Evolutionary conservation across 2,888 invertebrate genomes (phyloP), one percentile per base, ranked within the genome.

Genomic region (Adela reaumurella): DNA sequence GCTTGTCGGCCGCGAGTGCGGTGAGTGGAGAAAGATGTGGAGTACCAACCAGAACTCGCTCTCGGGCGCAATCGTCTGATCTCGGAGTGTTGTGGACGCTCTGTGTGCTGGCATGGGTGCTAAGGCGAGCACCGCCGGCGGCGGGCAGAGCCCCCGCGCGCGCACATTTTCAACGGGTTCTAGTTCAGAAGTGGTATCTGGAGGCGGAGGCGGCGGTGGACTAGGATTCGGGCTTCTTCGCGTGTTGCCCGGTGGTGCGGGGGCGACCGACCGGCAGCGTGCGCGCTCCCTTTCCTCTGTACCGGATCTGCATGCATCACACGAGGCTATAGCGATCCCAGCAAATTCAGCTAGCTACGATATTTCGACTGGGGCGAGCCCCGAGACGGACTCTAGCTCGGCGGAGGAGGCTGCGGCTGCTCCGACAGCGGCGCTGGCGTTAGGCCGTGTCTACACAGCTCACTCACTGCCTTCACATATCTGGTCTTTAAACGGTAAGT

Each of bases 381-480:
- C 78, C 48, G 89, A 83, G 69, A 87, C 83, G 46, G 88, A 83
- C 77, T 84, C 81, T 64, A 87, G 84, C 63, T 85, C 81, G 54
- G 84, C 86, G 46, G 89, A 89, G 60, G 88, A 88, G 58, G 81
- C 83, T 1, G 72, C 65, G 1, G 46, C 41, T 6, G 46, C 51
- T 11, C 68, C 74, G 1, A 72, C 71, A 43, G 67, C 74, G 1
- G 71, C 77, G 8, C 74, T 87, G 55, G 84, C 87, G 50, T 81
- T 89, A 47, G 89, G 91, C 52, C 81, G 92, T 55, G 92, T 92
- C 29, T 92, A 91, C 64, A 89, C 92, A 52, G 92, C 93, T 60
- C 92, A 93, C 71, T 93, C 92, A 60, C 81, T 93, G 77, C 93
- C 93, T 65, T 91, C 92, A 59, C 93, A 93, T 76, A 92, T 94